These are phyloP conservation scores for Antheraea yamamai DNA, from an alignment of 2,888 invertebrate species.

Conservation along the genomic window DNA sequence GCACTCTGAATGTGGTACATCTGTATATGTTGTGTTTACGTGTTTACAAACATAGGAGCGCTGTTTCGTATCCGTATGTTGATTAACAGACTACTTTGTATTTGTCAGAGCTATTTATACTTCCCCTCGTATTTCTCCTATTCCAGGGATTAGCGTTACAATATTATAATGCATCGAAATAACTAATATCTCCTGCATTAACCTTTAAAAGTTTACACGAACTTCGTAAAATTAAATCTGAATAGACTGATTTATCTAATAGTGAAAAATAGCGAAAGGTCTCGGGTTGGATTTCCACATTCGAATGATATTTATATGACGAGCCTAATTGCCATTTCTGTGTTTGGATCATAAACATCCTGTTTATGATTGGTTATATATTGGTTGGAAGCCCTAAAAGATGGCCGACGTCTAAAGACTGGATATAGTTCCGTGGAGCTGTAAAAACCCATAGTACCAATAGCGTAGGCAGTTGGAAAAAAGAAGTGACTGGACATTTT, in stretches of 20 bases:
- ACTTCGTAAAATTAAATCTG: background rate
- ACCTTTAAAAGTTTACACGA: background rate
- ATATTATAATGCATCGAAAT: background rate
- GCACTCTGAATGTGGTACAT: background rate
- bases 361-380: too few relatives aligned
- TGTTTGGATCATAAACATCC: too few relatives aligned
- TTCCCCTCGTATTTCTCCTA: background rate
- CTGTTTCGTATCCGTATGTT: background rate
- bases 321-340: too few relatives aligned
- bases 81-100: conserved; percentile 4
- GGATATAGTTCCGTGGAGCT: too few relatives aligned
- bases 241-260: background rate
- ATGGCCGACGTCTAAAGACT: too few relatives aligned
- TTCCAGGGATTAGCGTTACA: background rate
- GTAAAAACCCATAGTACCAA: too few relatives aligned
- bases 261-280: background rate
- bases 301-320: too few relatives aligned
- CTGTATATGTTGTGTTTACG: background rate
- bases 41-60: conserved; percentile 1
- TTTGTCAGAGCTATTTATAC: background rate
- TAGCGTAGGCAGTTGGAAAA: too few relatives aligned
- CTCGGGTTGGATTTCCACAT: too few relatives aligned
- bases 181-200: background rate
- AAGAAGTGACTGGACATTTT: too few relatives aligned
- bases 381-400: too few relatives aligned